Evolutionary conservation across 2,113 vertebrate genomes (phyloP).

Genomic region (Cheilinus undulatus): DNA sequence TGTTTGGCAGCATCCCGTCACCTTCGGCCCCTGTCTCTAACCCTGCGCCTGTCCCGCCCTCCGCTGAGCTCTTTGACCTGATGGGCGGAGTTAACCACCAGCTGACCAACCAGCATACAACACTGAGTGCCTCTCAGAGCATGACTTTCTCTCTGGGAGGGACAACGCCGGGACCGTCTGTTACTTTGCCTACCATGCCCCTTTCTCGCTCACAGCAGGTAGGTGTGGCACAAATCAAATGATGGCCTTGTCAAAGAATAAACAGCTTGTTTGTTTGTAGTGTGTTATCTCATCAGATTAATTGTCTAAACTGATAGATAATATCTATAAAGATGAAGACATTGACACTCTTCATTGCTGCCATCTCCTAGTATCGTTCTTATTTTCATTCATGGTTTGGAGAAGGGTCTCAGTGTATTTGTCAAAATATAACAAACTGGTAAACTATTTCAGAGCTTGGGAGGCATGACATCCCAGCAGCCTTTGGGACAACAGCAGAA

Average conservation of each 20-base stretch:
- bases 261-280: not conserved
- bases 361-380: too few relatives aligned
- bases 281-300: not conserved
- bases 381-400: too few relatives aligned
- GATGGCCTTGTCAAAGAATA: not conserved
- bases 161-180: constrained; percentile 74
- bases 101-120: constrained; percentile 80
- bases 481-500: constrained; percentile 70
- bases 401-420: too few relatives aligned
- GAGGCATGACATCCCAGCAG: constrained; percentile 86
- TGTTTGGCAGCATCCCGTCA: constrained; percentile 80
- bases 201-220: constrained; percentile 78
- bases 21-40: constrained; percentile 65
- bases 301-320: not conserved
- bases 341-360: too few relatives aligned
- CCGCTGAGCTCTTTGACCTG: constrained; percentile 92
- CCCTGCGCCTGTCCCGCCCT: constrained; percentile 71
- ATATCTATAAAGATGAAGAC: not conserved
- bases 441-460: constrained; percentile 81
- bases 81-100: constrained; percentile 85
- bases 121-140: constrained; percentile 92
- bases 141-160: constrained; percentile 93
- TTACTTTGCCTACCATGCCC: constrained; percentile 61
- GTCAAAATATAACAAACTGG: constrained; percentile 3
- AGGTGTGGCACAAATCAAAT: not conserved